Conservation (phyloP, 2,113 vertebrate species). For the Alosa alosa region DNA sequence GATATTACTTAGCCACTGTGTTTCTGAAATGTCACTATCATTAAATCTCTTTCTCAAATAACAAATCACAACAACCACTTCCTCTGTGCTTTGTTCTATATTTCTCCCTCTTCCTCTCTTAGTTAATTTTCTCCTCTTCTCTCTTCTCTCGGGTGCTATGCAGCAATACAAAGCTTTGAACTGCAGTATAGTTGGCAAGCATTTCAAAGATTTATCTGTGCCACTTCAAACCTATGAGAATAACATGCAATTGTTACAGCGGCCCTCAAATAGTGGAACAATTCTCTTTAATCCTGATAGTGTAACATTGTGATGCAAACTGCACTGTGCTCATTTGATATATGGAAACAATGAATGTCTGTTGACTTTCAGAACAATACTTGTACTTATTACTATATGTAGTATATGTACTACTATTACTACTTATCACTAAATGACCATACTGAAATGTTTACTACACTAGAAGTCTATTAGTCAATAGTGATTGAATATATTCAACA, state of each 20-base stretch:
- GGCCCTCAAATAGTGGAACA: not conserved
- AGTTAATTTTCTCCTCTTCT: not conserved
- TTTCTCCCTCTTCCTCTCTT: not conserved
- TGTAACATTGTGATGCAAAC: not conserved
- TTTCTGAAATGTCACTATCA: not conserved
- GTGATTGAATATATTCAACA: too few species aligned
- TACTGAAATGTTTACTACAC: too few species aligned
- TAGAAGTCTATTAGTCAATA: too few species aligned
- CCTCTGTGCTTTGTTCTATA: not conserved
- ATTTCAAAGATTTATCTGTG: conserved; percentile 7
- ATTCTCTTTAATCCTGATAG: too few species aligned
- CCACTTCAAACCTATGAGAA: not conserved
- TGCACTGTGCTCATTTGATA: too few species aligned
- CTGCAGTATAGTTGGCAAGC: not conserved
- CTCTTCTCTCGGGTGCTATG: not conserved
- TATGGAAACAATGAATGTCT: too few species aligned
- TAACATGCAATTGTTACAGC: not conserved
- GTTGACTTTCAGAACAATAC: too few species aligned
- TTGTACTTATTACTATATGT: too few species aligned
- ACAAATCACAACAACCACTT: not conserved
- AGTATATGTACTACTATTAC: too few species aligned
- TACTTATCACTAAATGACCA: too few species aligned
- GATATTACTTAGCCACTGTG: not conserved
- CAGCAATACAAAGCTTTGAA: not conserved
- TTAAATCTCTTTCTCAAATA: not conserved